Evolutionary conservation across 1,140 invertebrate species (phyloP).

Genomic region (Himalopsyche phryganea): DNA sequence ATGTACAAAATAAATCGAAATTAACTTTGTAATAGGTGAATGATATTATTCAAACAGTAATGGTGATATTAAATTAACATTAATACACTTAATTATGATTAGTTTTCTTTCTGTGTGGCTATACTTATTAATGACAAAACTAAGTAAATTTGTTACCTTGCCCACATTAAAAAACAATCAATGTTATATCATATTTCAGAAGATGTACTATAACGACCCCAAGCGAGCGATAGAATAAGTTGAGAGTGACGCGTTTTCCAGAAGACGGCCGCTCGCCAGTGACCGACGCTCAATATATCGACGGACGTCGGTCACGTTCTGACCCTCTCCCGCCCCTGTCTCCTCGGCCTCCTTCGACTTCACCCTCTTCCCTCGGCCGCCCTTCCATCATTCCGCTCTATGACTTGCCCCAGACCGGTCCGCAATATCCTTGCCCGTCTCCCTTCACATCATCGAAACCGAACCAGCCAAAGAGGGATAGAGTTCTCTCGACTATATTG

Average conservation of each 20-base stretch:
- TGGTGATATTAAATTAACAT: too few relatives aligned
- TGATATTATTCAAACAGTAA: too few relatives aligned
- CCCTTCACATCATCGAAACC: constrained; percentile 35
- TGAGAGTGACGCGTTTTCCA: constrained; percentile 27
- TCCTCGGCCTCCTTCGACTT: constrained; percentile 32
- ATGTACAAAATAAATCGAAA: too few relatives aligned
- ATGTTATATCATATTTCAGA: not conserved
- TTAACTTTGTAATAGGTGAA: too few relatives aligned
- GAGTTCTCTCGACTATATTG: constrained; percentile 30
- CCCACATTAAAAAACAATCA: too few relatives aligned
- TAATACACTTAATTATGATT: too few relatives aligned
- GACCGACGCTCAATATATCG: constrained; percentile 53
- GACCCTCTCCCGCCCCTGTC: constrained; percentile 41
- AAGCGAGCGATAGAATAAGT: constrained; percentile 22
- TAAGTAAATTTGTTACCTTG: too few relatives aligned
- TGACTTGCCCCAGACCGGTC: constrained; percentile 34
- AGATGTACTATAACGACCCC: not conserved
- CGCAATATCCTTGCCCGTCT: constrained; percentile 38
- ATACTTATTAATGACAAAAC: too few relatives aligned
- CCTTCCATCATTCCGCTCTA: constrained; percentile 27
- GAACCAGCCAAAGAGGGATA: constrained; percentile 7
- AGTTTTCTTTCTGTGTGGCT: too few relatives aligned
- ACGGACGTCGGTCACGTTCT: constrained; percentile 50
- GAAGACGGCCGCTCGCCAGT: constrained; percentile 25
- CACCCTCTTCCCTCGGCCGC: constrained; percentile 19